A percentile compares a stretch with the other conserved stretches of the same genome.
Evolutionary conservation across 2,888 invertebrate species (phyloP).

Genomic region (Drosophila anceps): DNA sequence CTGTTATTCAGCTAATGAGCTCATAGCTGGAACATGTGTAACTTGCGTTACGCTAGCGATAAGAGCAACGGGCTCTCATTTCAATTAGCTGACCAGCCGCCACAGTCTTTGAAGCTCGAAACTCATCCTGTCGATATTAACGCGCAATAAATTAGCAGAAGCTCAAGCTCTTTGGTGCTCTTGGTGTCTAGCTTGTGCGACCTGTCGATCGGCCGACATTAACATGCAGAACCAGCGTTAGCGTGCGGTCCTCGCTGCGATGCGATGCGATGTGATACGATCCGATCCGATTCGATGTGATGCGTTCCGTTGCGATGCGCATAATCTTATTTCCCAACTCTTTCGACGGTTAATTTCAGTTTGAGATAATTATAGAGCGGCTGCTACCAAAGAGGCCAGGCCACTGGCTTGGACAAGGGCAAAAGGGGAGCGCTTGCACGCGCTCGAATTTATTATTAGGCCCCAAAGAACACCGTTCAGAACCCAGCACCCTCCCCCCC

Average conservation of each 20-base stretch:
- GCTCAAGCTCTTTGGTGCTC: conserved; percentile 13
- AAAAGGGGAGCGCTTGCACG: conserved; percentile 74
- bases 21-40: conserved; percentile 54
- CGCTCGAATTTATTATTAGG: conserved; percentile 83
- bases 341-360: conserved; percentile 84
- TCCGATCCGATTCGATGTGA: conserved; percentile 29
- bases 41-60: conserved; percentile 73
- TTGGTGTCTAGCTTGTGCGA: conserved; percentile 23
- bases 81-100: conserved; percentile 57
- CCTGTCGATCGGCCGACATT: conserved; percentile 43
- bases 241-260: conserved; percentile 30
- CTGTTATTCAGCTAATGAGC: conserved; percentile 82
- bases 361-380: conserved; percentile 84
- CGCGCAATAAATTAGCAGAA: conserved; percentile 83
- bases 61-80: conserved; percentile 64
- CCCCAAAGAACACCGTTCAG: conserved; percentile 16
- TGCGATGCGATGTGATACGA: conserved; percentile 20
- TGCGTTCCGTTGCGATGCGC: conserved; percentile 63
- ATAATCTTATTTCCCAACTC: conserved; percentile 75
- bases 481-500: too few species aligned
- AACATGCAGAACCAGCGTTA: conserved; percentile 64
- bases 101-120: conserved; percentile 12
- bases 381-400: conserved; percentile 66
- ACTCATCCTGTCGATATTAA: conserved; percentile 80
- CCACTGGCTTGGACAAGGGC: conserved; percentile 8